These are phyloP conservation scores for Sitobion miscanthi DNA, from an alignment of 1,140 invertebrate genomes.

Conservation along the genomic window DNA sequence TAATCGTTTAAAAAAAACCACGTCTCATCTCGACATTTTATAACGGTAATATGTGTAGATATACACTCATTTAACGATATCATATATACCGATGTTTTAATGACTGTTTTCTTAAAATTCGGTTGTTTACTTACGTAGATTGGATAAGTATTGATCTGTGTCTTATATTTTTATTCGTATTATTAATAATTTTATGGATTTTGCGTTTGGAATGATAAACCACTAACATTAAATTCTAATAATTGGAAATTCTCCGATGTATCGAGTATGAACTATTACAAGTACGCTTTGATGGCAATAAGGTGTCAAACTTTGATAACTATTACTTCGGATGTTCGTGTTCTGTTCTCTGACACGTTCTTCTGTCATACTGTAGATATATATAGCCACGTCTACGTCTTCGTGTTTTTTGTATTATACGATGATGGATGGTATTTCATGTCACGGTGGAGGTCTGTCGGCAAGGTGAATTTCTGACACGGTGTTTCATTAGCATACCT, in stretches of 20 bases:
- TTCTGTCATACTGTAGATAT: background rate
- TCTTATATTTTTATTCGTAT: background rate
- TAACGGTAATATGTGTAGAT: background rate
- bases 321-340: slow-evolving; percentile 29
- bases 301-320: slow-evolving; percentile 40
- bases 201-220: background rate
- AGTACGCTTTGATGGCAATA: background rate
- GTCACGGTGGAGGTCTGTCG: slow-evolving; percentile 22
- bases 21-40: background rate
- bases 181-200: background rate
- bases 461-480: slow-evolving; percentile 48
- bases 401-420: slow-evolving; percentile 23
- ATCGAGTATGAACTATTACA: background rate
- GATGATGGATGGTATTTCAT: slow-evolving; percentile 50
- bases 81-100: background rate
- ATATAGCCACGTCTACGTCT: background rate
- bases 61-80: background rate
- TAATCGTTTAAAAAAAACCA: background rate
- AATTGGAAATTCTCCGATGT: background rate
- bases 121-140: background rate
- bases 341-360: background rate
- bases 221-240: background rate
- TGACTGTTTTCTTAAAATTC: background rate
- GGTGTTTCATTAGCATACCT: slow-evolving; percentile 48
- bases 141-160: background rate